Percentiles rank a stretch among this genome's conserved stretches.
phyloP scores from a whole-genome alignment of 2,888 invertebrate species.

The Seira ritae region DNA sequence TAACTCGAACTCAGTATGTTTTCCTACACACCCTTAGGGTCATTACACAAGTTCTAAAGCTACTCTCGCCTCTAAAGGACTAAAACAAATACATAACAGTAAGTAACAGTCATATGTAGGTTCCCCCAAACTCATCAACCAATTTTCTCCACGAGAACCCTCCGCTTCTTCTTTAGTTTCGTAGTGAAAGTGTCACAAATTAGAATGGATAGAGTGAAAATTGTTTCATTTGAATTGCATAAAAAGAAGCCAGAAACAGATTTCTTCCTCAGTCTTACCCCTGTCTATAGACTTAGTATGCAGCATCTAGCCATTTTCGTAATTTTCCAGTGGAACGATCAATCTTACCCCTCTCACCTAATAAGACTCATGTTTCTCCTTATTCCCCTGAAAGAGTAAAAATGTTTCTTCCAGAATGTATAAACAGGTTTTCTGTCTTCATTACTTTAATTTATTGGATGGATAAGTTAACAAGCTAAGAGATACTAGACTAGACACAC shows the following conservation, averaged over 20 bases:
- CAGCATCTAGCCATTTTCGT: neutral
- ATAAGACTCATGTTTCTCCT: too few relatives aligned
- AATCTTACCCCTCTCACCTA: too few relatives aligned
- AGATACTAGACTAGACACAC: neutral
- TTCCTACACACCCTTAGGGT: too few relatives aligned
- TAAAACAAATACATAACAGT: too few relatives aligned
- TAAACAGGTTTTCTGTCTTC: constrained; percentile 1
- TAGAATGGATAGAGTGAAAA: neutral
- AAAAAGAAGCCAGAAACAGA: too few relatives aligned
- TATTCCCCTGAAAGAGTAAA: neutral
- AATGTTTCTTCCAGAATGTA: neutral
- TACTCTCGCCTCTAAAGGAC: too few relatives aligned
- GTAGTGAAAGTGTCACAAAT: neutral
- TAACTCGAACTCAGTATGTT: too few relatives aligned
- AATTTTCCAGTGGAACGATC: neutral
- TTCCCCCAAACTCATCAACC: neutral
- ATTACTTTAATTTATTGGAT: constrained; percentile 7
- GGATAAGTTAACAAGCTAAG: neutral
- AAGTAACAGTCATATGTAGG: neutral
- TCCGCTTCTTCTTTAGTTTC: neutral
- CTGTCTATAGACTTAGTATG: too few relatives aligned
- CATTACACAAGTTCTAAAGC: too few relatives aligned
- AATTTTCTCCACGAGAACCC: neutral
- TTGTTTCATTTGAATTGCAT: neutral
- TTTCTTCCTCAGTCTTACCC: too few relatives aligned